Conservation (phyloP, 2,888 invertebrate species). For the Bedellia somnulentella region DNA sequence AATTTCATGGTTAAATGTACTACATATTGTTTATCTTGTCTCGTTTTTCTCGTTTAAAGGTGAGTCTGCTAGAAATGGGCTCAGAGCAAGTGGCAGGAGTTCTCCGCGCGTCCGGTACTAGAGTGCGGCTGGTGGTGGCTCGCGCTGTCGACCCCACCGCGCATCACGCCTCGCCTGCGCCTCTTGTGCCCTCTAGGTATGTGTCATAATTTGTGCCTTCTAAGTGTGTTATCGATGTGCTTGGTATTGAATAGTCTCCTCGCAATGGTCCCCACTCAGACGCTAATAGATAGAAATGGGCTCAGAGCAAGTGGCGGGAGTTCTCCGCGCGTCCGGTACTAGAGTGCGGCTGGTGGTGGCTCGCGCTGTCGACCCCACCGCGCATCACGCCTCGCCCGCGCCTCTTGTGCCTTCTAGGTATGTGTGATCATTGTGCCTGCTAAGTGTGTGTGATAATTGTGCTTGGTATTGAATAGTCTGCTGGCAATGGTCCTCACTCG, state of each 20-base stretch:
- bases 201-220: neutral
- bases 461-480: too few species aligned
- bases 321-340: constrained; percentile 91
- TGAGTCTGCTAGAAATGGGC: constrained; percentile 89
- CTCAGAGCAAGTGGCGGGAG: constrained; percentile 95
- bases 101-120: constrained; percentile 90
- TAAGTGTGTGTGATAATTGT: neutral
- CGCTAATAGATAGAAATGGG: too few species aligned
- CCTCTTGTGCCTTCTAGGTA: constrained; percentile 68
- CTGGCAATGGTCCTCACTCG: too few species aligned
- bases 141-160: constrained; percentile 83
- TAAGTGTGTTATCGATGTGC: neutral
- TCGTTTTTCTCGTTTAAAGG: too few species aligned
- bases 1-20: too few species aligned
- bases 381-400: constrained; percentile 43
- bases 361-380: constrained; percentile 81
- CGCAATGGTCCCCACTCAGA: too few species aligned
- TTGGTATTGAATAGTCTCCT: too few species aligned
- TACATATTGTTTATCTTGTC: too few species aligned
- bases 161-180: constrained; percentile 44
- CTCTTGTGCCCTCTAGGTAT: constrained; percentile 66
- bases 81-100: constrained; percentile 97
- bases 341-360: constrained; percentile 95
- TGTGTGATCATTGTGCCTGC: neutral
- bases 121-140: constrained; percentile 92